phyloP scores from a whole-genome alignment of 2,797 vertebrate species.

The Mustela erminea region DNA sequence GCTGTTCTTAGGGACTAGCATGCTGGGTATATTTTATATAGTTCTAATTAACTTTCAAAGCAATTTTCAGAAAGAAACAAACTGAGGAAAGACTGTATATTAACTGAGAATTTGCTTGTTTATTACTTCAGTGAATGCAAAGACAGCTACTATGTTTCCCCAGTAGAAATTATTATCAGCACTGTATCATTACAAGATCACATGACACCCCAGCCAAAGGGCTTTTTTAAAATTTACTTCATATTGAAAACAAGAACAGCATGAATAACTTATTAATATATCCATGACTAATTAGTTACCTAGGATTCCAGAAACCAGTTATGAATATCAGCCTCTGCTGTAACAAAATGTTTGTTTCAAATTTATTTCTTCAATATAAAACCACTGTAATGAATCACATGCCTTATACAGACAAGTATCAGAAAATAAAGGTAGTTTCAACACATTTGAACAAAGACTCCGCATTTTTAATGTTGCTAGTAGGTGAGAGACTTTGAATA shows the following conservation, averaged over 20 bases:
- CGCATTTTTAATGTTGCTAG: neutral
- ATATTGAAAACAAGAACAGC: neutral
- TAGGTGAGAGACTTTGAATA: slow-evolving; percentile 77
- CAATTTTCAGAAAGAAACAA: slow-evolving; percentile 23
- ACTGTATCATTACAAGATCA: neutral
- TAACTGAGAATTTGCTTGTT: slow-evolving; percentile 1
- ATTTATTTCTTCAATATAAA: slow-evolving; percentile 52
- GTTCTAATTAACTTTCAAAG: slow-evolving; percentile 31
- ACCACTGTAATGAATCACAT: neutral
- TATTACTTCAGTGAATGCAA: slow-evolving; percentile 2
- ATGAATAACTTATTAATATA: neutral
- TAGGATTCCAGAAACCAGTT: neutral
- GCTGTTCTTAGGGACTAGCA: neutral
- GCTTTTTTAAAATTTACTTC: slow-evolving; percentile 2
- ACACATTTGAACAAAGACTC: neutral
- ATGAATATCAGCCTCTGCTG: neutral
- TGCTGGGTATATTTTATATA: neutral
- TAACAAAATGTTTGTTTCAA: neutral
- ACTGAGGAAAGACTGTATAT: neutral
- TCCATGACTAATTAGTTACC: neutral
- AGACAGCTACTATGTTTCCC: neutral
- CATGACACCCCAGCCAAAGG: neutral
- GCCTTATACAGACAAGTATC: neutral
- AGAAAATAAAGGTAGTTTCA: neutral
- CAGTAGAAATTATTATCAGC: neutral